These are phyloP conservation scores for Scaptomyza montana DNA, from an alignment of 1,140 invertebrate genomes.

Conservation along the genomic window DNA sequence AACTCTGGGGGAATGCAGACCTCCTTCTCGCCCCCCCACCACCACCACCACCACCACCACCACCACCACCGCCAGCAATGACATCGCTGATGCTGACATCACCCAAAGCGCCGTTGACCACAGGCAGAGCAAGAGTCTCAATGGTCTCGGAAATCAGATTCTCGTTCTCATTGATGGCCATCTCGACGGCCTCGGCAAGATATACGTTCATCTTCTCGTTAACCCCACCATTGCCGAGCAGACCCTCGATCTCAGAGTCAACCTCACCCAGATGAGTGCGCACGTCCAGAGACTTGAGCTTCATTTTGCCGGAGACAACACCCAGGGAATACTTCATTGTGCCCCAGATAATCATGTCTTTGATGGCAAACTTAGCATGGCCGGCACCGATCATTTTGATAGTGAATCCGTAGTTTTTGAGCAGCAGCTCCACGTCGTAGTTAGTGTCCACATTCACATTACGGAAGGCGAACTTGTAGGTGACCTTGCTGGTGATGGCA, in stretches of 20 bases:
- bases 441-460: constrained; percentile 75
- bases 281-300: constrained; percentile 72
- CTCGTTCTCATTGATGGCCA: constrained; percentile 78
- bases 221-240: constrained; percentile 68
- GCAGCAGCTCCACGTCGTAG: constrained; percentile 61
- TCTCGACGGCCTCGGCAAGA: constrained; percentile 68
- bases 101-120: constrained; percentile 61
- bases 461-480: constrained; percentile 69
- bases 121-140: constrained; percentile 70
- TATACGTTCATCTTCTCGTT: constrained; percentile 76
- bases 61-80: constrained; percentile 54
- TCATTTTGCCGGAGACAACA: constrained; percentile 65
- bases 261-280: constrained; percentile 74
- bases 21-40: constrained; percentile 63
- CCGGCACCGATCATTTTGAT: constrained; percentile 74
- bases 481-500: constrained; percentile 75
- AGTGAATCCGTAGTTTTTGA: constrained; percentile 79
- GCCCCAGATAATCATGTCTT: constrained; percentile 74
- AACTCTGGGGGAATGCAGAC: constrained; percentile 75
- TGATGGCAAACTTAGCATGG: constrained; percentile 72
- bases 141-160: constrained; percentile 73
- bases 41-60: constrained; percentile 37
- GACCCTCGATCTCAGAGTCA: constrained; percentile 78
- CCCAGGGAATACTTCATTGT: constrained; percentile 74
- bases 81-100: constrained; percentile 66